phyloP scores from a whole-genome alignment of 2,797 vertebrate species.

The Hylomyscus alleni region DNA sequence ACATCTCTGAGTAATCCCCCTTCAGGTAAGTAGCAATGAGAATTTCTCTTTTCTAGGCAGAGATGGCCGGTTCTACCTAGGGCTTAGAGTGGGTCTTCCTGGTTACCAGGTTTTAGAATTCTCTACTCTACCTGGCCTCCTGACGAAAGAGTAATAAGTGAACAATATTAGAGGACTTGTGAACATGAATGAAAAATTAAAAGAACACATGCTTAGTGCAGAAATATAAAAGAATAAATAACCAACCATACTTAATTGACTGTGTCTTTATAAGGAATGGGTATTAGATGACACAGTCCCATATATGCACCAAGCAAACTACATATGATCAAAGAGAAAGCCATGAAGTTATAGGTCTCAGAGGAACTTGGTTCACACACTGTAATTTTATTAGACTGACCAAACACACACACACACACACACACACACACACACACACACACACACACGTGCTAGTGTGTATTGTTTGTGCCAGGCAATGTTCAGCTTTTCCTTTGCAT shows the following conservation, averaged over 20 bases:
- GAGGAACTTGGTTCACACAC: no score
- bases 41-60: background rate
- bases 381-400: background rate
- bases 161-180: background rate
- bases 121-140: background rate
- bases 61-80: background rate
- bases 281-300: background rate
- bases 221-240: background rate
- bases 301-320: rapidly evolving
- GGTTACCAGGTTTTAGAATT: no score
- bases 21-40: no score
- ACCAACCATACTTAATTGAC: background rate
- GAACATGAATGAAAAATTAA: background rate
- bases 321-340: background rate
- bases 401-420: no score
- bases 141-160: background rate
- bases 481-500: background rate
- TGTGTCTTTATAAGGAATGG: background rate
- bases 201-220: no score
- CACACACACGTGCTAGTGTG: no score
- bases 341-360: background rate
- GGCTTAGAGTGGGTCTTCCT: no score
- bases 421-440: no score
- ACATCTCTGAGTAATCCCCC: background rate
- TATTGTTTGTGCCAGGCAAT: background rate